Evolutionary conservation across 2,797 vertebrate species (phyloP).

Genomic region (Hyperoplus lanceolatus): DNA sequence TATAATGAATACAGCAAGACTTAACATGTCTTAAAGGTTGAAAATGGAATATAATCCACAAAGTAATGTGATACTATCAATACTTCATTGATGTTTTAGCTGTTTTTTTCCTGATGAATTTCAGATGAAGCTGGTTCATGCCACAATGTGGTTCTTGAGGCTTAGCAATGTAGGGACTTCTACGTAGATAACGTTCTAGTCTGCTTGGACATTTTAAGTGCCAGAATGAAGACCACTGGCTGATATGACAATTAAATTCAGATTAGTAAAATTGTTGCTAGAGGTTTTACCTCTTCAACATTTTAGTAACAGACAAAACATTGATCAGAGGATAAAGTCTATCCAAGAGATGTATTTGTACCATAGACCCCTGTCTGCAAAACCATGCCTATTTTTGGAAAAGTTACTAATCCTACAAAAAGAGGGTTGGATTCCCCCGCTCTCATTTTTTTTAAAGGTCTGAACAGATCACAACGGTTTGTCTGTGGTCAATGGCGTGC

Average conservation of each 20-base stretch:
- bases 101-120: background rate
- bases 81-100: background rate
- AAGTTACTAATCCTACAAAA: background rate
- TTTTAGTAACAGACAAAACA: too few relatives aligned
- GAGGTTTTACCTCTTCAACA: too few relatives aligned
- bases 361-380: background rate
- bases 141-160: background rate
- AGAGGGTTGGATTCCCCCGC: background rate
- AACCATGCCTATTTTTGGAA: background rate
- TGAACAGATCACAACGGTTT: background rate
- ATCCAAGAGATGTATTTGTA: background rate
- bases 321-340: background rate
- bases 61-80: background rate
- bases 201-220: background rate
- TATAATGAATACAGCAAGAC: slow-evolving; percentile 6
- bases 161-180: background rate
- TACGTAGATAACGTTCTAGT: background rate
- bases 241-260: too few relatives aligned
- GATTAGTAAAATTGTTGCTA: too few relatives aligned
- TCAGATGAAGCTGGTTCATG: background rate
- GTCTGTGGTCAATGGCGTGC: background rate
- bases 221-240: too few relatives aligned
- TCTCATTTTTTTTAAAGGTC: background rate
- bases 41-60: background rate
- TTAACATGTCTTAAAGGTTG: background rate